Base-by-base conservation (phyloP, 1,140 invertebrate genomes). In the Temnothorax curvispinosus region DNA sequence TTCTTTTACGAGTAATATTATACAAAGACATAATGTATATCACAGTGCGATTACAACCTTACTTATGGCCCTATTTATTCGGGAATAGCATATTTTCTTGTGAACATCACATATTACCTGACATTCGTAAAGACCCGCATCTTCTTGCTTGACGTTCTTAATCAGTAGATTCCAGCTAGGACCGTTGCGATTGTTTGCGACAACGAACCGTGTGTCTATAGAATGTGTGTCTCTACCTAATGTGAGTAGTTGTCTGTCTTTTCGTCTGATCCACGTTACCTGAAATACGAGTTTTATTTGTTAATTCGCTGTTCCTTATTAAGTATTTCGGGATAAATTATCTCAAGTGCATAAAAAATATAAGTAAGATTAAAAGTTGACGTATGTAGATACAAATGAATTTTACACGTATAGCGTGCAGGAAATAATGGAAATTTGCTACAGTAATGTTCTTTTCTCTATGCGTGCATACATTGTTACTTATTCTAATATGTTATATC, bases 111-210 rank as follows among this genome's bases (percentile, higher is more conserved):
- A n/a, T 18, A 38, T 89, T 87, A 98, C 96, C 96, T 98, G 97
- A 94, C 97, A 98, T 94, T 98, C 97, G 92, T 98, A 98, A n/a
- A 97, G 93, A 15, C 97, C 97, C 27, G 96, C 96, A 91, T 98
- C 97, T n/a, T 96, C 95, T 11, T 96, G 96, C 56, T 96, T 97
- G 9, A 97, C 97, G 87, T 96, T 96, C 91, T 97, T 97, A 88
- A 98, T 97, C 87, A 97, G 95, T 27, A 98, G 94, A 1, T 96
- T 96, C 97, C 97, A 98, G 87, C 98, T 97, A 72, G 96, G 96
- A 81, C 64, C 60, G 15, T 60, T 65, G 50, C 18, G 18, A 38
- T 97, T 96, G 21, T 97, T 97, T 90, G 97, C 97, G 71, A 97
- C 97, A 92, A 98, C 96, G 94, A 98, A 98, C 77, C 97, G 95